Base-by-base conservation (phyloP, 2,113 vertebrate species). In the Meleagris gallopavo region DNA sequence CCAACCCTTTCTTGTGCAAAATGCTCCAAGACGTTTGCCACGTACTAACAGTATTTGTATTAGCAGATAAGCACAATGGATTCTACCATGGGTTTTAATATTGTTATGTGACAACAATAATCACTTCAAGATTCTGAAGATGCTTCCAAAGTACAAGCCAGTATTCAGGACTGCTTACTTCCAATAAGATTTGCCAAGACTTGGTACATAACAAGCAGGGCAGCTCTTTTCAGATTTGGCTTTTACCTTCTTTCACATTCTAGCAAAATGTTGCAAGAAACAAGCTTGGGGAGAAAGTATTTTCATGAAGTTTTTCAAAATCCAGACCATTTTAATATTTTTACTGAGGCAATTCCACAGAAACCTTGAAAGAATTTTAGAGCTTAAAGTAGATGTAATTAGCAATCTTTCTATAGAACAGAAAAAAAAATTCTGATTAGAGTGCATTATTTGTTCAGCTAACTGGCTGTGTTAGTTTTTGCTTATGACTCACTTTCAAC, bases 401-500 rank as follows among this genome's bases (percentile, higher is more conserved):
- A n/a, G 32, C 1, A 8, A 70, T 72, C 20, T 34, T 90, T 62
- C 46, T 36, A 55, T 34, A 60, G 13, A 41, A 88, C 86, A 82
- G 81, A 94, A 94, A 82, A 4, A 52, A 43, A 61, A 22, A 10
- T 19, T 71, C 54, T 79, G 46, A 70, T 43, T 43, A 79, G 21
- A 69, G 20, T 25, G 30, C 1, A 2, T 48, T 29, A 83, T 77
- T 88, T 79, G 55, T 75, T 91, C 88, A 94, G 81, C 61, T 71
- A 86, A 95, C 15, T 4, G 76, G 65, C 65, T 91, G 79, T 24
- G 48, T 95, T 91, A 77, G 89, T 97, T 96, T 90, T 90, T 88
- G 76, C 80, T 93, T 40, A 67, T 93, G 85, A 96, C 78, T 96
- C 88, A 93, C 75, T 93, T 95, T 72, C 62, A 93, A 84, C 77